These are phyloP conservation scores for Metalampra italica DNA, from an alignment of 2,888 invertebrate genomes.

Conservation along the genomic window DNA sequence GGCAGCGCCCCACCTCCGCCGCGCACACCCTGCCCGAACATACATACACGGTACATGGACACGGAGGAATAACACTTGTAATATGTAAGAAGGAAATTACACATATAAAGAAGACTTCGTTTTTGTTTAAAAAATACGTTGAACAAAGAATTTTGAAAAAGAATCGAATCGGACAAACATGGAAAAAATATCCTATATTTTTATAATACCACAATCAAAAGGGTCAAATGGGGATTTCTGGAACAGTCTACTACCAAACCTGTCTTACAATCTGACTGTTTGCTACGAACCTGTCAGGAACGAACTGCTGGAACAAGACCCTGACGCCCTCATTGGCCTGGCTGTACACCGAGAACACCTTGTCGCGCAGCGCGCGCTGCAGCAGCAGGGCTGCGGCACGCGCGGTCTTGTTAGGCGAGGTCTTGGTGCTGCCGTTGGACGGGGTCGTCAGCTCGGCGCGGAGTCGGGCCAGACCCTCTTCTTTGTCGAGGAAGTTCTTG, in stretches of 20 bases:
- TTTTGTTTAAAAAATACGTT: no score
- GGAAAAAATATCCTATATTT: no score
- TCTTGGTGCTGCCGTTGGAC: constrained; percentile 62
- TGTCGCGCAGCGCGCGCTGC: constrained; percentile 89
- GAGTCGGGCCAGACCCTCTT: constrained; percentile 88
- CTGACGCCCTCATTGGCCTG: constrained; percentile 89
- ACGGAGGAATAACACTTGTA: no score
- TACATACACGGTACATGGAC: no score
- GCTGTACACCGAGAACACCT: constrained; percentile 93
- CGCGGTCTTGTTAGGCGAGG: constrained; percentile 87
- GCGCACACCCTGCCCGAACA: constrained; percentile 83
- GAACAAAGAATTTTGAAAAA: no score
- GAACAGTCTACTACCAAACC: no score
- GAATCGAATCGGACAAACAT: no score
- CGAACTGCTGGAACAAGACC: constrained; percentile 89
- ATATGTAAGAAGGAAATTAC: no score
- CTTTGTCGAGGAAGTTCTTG: constrained; percentile 93
- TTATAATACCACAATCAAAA: no score
- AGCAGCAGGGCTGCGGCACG: constrained; percentile 88
- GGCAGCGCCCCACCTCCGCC: constrained; percentile 88
- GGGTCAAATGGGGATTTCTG: no score
- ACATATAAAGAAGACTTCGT: no score
- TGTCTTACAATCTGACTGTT: no score
- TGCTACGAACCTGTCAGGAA: constrained; percentile 91
- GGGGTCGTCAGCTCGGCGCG: constrained; percentile 61